phyloP scores from a whole-genome alignment of 2,113 vertebrate species.

The Cardinalis cardinalis region DNA sequence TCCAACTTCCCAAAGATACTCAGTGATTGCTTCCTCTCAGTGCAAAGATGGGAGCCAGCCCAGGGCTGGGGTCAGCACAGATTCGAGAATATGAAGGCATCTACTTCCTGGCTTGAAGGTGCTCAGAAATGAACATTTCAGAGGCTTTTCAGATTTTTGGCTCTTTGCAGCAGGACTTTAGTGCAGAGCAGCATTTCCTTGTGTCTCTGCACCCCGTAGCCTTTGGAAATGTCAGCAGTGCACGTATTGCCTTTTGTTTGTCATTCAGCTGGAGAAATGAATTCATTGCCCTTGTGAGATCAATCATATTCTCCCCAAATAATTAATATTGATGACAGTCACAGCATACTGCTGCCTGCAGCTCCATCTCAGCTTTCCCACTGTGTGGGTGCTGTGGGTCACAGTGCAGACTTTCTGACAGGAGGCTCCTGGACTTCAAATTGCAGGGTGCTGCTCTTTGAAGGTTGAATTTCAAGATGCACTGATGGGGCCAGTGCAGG shows the following conservation, averaged over 20 bases:
- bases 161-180: background rate
- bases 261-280: conserved; percentile 14
- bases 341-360: background rate
- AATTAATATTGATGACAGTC: conserved; percentile 51
- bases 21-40: background rate
- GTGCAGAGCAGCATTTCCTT: background rate
- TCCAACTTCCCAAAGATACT: background rate
- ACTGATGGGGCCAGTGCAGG: background rate
- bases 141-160: background rate
- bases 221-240: conserved; percentile 40
- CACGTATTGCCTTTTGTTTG: conserved; percentile 51
- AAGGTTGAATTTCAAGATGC: background rate
- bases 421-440: background rate
- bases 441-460: background rate
- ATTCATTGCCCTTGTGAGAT: conserved; percentile 43
- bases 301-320: conserved; percentile 35
- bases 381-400: background rate
- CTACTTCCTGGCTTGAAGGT: background rate
- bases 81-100: background rate
- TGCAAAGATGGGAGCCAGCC: background rate
- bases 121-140: background rate
- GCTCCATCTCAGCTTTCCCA: background rate
- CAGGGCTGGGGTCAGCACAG: background rate
- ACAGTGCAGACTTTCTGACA: background rate
- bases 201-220: background rate